These are phyloP conservation scores for Sinopyrophorus schimmeli DNA, from an alignment of 2,888 invertebrate genomes.

Conservation along the genomic window DNA sequence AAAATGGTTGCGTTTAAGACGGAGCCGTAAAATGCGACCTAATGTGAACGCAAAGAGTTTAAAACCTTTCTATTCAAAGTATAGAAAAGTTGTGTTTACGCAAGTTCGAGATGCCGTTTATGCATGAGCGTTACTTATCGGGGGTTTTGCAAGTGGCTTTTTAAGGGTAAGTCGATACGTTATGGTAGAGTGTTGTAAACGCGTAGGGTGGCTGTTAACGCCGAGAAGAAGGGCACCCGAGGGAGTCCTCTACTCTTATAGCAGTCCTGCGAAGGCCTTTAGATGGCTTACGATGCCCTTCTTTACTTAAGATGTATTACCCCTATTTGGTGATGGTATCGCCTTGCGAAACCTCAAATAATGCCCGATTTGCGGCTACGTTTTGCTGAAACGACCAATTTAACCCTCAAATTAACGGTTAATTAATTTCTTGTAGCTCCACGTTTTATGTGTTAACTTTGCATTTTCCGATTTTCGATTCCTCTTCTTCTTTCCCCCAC, in stretches of 20 bases:
- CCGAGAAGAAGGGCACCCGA: slow-evolving; percentile 22
- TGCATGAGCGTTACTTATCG: slow-evolving; percentile 26
- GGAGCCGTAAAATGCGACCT: too few relatives aligned
- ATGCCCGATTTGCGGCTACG: slow-evolving; percentile 23
- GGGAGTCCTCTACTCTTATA: slow-evolving; percentile 28
- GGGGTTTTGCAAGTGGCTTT: slow-evolving; percentile 22
- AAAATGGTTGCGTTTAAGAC: too few relatives aligned
- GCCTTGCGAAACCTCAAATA: slow-evolving; percentile 12
- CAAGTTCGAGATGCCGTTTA: slow-evolving; percentile 5
- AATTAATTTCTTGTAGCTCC: slow-evolving; percentile 20
- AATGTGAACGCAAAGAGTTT: slow-evolving; percentile 5
- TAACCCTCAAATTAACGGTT: slow-evolving; percentile 22
- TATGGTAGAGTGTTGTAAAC: slow-evolving; percentile 25
- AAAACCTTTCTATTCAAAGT: not conserved
- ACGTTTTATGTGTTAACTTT: slow-evolving; percentile 7
- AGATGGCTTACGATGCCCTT: slow-evolving; percentile 21
- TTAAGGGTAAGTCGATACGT: slow-evolving; percentile 28
- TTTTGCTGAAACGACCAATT: slow-evolving; percentile 18
- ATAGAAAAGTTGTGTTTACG: slow-evolving; percentile 7
- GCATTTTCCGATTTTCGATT: slow-evolving; percentile 1
- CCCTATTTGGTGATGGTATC: slow-evolving; percentile 23
- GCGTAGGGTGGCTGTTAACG: slow-evolving; percentile 25
- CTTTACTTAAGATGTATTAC: slow-evolving; percentile 23
- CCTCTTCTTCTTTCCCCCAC: not conserved
- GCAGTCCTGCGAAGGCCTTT: slow-evolving; percentile 22